A percentile compares a stretch with the other conserved stretches of the same genome.
Evolutionary conservation across 2,888 invertebrate genomes (phyloP).

Genomic region (Xiphydria camelus): DNA sequence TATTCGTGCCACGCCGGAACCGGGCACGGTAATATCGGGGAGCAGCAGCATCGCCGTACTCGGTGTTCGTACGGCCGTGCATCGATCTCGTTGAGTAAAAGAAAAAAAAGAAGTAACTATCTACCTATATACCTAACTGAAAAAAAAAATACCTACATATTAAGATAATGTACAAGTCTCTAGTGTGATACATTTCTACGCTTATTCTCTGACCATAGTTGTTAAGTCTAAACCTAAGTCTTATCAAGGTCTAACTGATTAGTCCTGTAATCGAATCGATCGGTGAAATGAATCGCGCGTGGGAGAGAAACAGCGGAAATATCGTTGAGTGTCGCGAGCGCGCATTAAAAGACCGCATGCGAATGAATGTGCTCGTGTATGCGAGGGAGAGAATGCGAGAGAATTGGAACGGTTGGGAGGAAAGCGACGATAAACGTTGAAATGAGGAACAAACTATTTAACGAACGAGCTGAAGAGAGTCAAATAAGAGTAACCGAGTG

Average conservation of each 20-base stretch:
- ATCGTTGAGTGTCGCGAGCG: background rate
- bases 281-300: background rate
- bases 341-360: background rate
- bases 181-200: slow-evolving; percentile 56
- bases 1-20: too few relatives aligned
- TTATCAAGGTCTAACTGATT: slow-evolving; percentile 12
- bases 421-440: background rate
- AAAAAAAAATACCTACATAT: slow-evolving; percentile 40
- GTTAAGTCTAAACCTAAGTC: slow-evolving; percentile 34
- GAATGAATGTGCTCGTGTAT: background rate
- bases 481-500: slow-evolving; percentile 4
- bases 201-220: slow-evolving; percentile 53
- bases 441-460: slow-evolving; percentile 1
- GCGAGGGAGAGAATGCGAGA: slow-evolving; percentile 6
- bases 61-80: background rate
- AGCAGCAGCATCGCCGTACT: background rate
- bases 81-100: background rate
- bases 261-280: slow-evolving; percentile 22
- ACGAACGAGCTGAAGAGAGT: background rate
- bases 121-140: slow-evolving; percentile 1
- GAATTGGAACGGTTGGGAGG: background rate
- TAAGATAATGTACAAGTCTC: slow-evolving; percentile 52
- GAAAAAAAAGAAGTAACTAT: slow-evolving; percentile 2
- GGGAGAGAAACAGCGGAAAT: too few relatives aligned
- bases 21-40: too few relatives aligned